These are phyloP conservation scores for Phymatocera aterrima DNA, from an alignment of 2,888 invertebrate genomes.

Conservation along the genomic window DNA sequence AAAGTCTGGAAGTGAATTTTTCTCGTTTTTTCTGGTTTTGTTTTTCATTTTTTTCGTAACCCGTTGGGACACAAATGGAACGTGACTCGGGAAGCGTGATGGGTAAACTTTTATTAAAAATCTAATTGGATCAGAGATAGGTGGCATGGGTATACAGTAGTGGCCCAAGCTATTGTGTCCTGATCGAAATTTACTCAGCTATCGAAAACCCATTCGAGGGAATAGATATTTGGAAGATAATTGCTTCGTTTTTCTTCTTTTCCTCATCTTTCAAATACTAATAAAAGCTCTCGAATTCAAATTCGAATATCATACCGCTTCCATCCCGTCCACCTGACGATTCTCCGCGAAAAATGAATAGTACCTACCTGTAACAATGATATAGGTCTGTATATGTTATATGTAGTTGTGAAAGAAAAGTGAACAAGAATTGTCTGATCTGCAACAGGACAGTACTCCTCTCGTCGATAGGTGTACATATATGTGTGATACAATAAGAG, in stretches of 20 bases:
- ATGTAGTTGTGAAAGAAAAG: neutral
- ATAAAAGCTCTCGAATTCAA: neutral
- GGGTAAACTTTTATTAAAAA: constrained; percentile 69
- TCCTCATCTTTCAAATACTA: too few relatives aligned
- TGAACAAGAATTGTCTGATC: neutral
- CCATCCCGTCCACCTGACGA: too few relatives aligned
- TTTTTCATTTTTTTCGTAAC: constrained; percentile 43
- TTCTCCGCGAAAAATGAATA: too few relatives aligned
- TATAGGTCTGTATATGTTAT: neutral
- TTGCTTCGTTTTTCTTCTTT: too few relatives aligned
- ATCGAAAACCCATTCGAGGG: constrained; percentile 55
- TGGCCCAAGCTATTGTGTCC: constrained; percentile 8
- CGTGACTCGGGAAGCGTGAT: constrained; percentile 62
- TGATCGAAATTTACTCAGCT: constrained; percentile 12
- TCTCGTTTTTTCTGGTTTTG: constrained; percentile 38
- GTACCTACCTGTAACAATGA: too few relatives aligned
- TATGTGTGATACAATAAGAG: neutral
- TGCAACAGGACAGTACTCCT: neutral
- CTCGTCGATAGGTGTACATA: neutral
- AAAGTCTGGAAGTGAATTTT: constrained; percentile 57
- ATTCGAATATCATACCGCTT: neutral
- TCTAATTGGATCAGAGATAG: constrained; percentile 66
- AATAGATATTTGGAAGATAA: constrained; percentile 14
- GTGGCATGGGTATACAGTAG: neutral
- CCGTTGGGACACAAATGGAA: constrained; percentile 58